These are phyloP conservation scores for Cercopithecus petaurista DNA, from an alignment of 2,797 vertebrate species.

Conservation along the genomic window DNA sequence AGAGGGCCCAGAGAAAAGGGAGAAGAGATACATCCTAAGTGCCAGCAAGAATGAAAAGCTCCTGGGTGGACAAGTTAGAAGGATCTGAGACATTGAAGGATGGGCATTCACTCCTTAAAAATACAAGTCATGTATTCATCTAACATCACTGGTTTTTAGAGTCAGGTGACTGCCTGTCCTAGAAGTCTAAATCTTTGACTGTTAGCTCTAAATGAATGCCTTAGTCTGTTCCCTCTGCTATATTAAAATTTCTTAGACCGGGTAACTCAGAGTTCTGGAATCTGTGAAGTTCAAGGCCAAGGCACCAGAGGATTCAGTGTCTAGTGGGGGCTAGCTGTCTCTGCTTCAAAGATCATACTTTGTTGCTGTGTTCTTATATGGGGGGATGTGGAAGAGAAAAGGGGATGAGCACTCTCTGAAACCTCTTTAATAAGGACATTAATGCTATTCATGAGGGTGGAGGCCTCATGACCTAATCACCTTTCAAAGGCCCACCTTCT, in stretches of 20 bases:
- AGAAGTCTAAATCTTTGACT: background rate
- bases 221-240: background rate
- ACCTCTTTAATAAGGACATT: background rate
- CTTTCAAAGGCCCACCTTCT: background rate
- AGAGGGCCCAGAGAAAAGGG: background rate
- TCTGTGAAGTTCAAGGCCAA: background rate
- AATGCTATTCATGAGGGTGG: background rate
- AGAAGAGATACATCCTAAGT: background rate
- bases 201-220: background rate
- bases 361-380: background rate
- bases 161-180: background rate
- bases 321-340: background rate
- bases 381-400: too few relatives aligned
- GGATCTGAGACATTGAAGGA: background rate
- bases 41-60: background rate
- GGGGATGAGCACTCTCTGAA: background rate
- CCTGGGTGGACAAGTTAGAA: background rate
- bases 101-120: background rate
- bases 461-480: background rate
- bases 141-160: background rate
- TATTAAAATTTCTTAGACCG: background rate
- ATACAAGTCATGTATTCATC: background rate
- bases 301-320: background rate
- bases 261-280: background rate
- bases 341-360: background rate